Evolutionary conservation across 2,888 invertebrate genomes (phyloP).

Genomic region (Clivina fossor): DNA sequence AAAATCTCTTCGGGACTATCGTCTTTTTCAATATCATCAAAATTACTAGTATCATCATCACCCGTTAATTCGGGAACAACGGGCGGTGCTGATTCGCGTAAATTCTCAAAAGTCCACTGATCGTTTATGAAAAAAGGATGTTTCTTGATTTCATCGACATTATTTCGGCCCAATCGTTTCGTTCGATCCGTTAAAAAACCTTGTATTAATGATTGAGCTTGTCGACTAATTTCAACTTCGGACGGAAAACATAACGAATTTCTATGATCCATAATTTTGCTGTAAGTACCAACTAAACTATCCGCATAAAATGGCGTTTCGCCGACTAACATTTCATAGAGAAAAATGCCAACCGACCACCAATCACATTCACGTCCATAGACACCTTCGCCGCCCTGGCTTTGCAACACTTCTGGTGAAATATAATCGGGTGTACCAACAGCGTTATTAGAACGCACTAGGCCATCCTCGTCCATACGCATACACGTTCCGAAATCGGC

Average conservation of each 20-base stretch:
- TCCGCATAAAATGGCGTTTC: constrained; percentile 99
- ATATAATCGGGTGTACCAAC: constrained; percentile 99
- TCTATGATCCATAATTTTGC: constrained; percentile 99
- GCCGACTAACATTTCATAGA: constrained; percentile 98
- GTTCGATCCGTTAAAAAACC: constrained; percentile 91
- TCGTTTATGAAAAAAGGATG: constrained; percentile 96
- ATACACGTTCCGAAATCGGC: constrained; percentile 99
- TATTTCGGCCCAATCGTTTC: constrained; percentile 85
- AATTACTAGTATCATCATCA: constrained; percentile 98
- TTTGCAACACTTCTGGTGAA: constrained; percentile 96
- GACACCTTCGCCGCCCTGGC: constrained; percentile 92
- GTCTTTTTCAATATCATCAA: constrained; percentile 96
- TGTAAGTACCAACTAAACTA: constrained; percentile 96
- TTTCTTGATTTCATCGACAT: constrained; percentile 90
- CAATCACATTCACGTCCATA: constrained; percentile 98
- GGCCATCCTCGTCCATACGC: constrained; percentile 95
- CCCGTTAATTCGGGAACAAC: constrained; percentile 94
- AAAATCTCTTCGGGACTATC: constrained; percentile 92
- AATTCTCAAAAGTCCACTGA: constrained; percentile 96
- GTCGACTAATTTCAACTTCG: constrained; percentile 88
- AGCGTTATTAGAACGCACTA: constrained; percentile 95
- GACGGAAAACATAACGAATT: constrained; percentile 94
- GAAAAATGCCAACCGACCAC: constrained; percentile 99
- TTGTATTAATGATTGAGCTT: constrained; percentile 86
- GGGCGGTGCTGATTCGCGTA: constrained; percentile 92